Conservation (phyloP, 2,797 vertebrate genomes). For the Enteromius trimaculatus region DNA sequence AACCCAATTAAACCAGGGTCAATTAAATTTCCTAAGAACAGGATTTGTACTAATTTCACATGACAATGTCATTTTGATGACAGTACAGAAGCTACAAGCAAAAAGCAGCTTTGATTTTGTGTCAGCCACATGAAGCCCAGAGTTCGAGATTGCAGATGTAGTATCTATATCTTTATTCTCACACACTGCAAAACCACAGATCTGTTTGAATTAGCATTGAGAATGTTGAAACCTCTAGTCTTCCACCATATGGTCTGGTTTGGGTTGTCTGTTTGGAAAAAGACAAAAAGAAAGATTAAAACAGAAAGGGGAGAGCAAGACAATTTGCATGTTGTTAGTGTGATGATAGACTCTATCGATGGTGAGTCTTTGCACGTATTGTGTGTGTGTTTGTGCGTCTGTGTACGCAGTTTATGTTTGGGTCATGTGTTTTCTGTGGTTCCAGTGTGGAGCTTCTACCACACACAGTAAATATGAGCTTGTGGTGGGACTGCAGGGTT, state of each 20-base stretch:
- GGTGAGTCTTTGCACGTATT: conserved; percentile 17
- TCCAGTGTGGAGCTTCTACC: conserved; percentile 75
- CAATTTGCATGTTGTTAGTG: conserved; percentile 5
- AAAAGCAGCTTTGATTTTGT: conserved; percentile 27
- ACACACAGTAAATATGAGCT: conserved; percentile 83
- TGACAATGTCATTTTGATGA: conserved; percentile 36
- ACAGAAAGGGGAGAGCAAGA: not conserved
- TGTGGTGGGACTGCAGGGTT: conserved; percentile 77
- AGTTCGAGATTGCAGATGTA: conserved; percentile 3
- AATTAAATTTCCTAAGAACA: conserved; percentile 77
- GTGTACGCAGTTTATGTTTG: conserved; percentile 59
- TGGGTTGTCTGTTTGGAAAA: conserved; percentile 26
- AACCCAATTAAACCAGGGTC: conserved; percentile 76
- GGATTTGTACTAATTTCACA: conserved; percentile 73
- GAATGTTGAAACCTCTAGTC: conserved; percentile 31
- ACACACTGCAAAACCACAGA: conserved; percentile 33
- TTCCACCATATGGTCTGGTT: conserved; percentile 29
- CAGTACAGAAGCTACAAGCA: conserved; percentile 4
- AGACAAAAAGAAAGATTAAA: conserved; percentile 24
- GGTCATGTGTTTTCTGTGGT: conserved; percentile 76
- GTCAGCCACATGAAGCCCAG: not conserved
- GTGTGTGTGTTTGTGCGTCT: conserved; percentile 42
- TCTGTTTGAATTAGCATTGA: conserved; percentile 50
- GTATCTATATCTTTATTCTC: conserved; percentile 21
- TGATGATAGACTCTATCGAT: conserved; percentile 1